These are phyloP conservation scores for Opisthocomus hoazin DNA, from an alignment of 2,113 vertebrate species.

Conservation along the genomic window DNA sequence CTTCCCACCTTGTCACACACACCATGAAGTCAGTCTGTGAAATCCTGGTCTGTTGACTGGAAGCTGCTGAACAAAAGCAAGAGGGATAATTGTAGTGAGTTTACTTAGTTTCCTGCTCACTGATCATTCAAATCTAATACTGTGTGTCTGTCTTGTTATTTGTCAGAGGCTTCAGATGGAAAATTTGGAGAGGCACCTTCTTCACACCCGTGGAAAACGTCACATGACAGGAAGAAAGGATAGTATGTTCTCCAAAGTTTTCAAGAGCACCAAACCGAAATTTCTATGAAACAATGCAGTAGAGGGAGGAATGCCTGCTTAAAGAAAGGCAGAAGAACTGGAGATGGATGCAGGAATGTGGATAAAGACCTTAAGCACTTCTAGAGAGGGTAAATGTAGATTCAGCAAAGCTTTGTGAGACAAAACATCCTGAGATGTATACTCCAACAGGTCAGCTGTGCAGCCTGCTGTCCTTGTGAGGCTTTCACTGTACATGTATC, in stretches of 20 bases:
- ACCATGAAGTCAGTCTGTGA: not conserved
- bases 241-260: not conserved
- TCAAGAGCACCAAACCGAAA: not conserved
- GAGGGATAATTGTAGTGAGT: not conserved
- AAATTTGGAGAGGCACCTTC: not conserved
- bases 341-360: not conserved
- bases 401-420: not conserved
- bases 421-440: not conserved
- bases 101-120: not conserved
- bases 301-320: not conserved
- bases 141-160: slow-evolving; percentile 9
- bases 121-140: not conserved
- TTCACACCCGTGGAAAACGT: not conserved
- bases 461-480: not conserved
- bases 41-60: not conserved
- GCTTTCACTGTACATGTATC: not conserved
- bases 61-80: not conserved
- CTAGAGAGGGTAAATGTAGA: not conserved
- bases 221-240: not conserved
- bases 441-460: not conserved
- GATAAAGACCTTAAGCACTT: not conserved
- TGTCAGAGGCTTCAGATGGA: not conserved
- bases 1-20: not conserved
- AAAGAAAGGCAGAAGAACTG: not conserved
- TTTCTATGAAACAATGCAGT: not conserved